Evolutionary conservation across 2,888 invertebrate species (phyloP).

Genomic region (Xiphydria camelus): DNA sequence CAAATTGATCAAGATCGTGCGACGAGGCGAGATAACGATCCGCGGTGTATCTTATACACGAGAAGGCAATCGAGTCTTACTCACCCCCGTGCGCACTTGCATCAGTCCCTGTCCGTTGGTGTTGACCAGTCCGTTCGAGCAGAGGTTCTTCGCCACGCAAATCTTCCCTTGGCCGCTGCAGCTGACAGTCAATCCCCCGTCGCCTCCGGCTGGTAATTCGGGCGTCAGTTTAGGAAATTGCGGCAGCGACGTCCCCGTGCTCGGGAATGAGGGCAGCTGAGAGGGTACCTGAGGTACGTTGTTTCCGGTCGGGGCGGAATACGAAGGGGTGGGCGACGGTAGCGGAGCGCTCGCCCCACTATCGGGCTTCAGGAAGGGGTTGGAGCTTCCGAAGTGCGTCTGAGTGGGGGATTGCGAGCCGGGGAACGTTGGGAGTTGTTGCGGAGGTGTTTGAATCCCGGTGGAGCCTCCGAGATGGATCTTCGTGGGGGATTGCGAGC

Average conservation of each 20-base stretch:
- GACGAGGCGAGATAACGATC: too few species aligned
- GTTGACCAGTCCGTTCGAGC: constrained; percentile 64
- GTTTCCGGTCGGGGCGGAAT: neutral
- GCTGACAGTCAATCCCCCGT: constrained; percentile 59
- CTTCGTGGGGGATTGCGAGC: neutral
- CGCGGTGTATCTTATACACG: too few species aligned
- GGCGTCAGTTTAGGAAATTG: neutral
- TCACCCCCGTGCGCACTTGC: constrained; percentile 62
- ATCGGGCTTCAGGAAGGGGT: constrained; percentile 22
- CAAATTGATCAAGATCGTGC: too few species aligned
- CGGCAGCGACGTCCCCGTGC: neutral
- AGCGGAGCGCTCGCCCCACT: constrained; percentile 13
- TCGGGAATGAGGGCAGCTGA: neutral
- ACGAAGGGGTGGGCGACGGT: neutral
- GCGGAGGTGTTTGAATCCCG: neutral
- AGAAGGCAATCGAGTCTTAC: too few species aligned
- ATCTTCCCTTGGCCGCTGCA: constrained; percentile 65
- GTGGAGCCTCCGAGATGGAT: neutral
- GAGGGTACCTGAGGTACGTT: constrained; percentile 4
- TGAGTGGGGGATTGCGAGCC: neutral
- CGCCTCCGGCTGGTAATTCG: constrained; percentile 35
- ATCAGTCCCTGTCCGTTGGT: constrained; percentile 59
- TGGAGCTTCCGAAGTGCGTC: constrained; percentile 4
- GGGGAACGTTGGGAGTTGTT: neutral
- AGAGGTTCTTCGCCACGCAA: constrained; percentile 66